Percentiles rank a stretch among this genome's conserved stretches.
These are phyloP conservation scores for Anarsia innoxiella DNA, from an alignment of 2,888 invertebrate genomes.

Conservation along the genomic window DNA sequence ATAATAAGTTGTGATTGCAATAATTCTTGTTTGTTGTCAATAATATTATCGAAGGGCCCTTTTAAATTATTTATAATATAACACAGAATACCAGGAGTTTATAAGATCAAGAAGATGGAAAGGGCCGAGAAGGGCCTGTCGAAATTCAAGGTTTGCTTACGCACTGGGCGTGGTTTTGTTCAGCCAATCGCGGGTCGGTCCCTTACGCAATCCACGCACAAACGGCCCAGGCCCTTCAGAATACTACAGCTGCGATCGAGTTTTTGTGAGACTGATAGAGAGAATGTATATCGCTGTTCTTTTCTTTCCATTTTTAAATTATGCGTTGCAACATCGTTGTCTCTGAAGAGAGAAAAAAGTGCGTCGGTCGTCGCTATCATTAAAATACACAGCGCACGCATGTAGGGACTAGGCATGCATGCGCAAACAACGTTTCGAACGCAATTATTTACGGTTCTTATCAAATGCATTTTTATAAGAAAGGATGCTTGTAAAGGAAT, in stretches of 20 bases:
- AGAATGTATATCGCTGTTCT: conserved; percentile 13
- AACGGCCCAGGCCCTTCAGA: conserved; percentile 31
- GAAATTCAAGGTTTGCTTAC: conserved; percentile 63
- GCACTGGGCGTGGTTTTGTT: conserved; percentile 66
- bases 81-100: conserved; percentile 65
- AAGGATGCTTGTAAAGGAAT: too few species aligned
- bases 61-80: conserved; percentile 77
- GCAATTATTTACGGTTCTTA: too few species aligned
- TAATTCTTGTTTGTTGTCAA: conserved; percentile 20
- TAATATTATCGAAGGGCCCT: conserved; percentile 58
- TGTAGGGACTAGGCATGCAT: too few species aligned
- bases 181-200: conserved; percentile 50
- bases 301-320: conserved; percentile 3
- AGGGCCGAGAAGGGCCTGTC: conserved; percentile 64
- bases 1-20: conserved; percentile 14
- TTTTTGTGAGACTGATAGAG: conserved; percentile 22
- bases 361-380: too few species aligned
- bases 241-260: conserved; percentile 26
- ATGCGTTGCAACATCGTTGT: too few species aligned
- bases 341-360: too few species aligned
- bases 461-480: too few species aligned
- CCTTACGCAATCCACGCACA: conserved; percentile 65
- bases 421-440: too few species aligned
- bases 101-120: conserved; percentile 52
- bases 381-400: too few species aligned